These are phyloP conservation scores for Sebastes taczanowskii DNA, from an alignment of 2,797 vertebrate species.

Conservation along the genomic window DNA sequence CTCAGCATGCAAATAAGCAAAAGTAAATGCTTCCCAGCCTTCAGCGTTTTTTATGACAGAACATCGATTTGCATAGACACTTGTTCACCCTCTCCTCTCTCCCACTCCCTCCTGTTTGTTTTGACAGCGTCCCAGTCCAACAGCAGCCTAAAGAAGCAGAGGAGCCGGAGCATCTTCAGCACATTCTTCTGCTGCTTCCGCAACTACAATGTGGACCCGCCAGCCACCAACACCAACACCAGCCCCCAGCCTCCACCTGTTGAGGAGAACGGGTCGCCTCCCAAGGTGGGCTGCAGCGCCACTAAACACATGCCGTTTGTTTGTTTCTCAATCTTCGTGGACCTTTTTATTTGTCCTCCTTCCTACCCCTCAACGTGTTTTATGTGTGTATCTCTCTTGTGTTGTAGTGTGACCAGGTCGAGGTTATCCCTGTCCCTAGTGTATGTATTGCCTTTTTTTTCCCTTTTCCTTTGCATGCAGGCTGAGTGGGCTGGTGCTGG, in stretches of 20 bases:
- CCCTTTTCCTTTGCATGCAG: conserved; percentile 79
- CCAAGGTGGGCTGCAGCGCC: conserved; percentile 86
- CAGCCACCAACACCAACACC: conserved; percentile 85
- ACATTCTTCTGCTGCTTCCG: conserved; percentile 98
- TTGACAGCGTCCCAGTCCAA: conserved; percentile 90
- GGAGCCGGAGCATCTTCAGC: conserved; percentile 93
- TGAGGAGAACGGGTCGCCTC: conserved; percentile 96
- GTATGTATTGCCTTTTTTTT: conserved; percentile 90
- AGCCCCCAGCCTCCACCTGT: conserved; percentile 89
- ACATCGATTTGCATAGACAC: conserved; percentile 15
- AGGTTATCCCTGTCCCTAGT: conserved; percentile 96
- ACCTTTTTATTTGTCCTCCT: conserved; percentile 33
- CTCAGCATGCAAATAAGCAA: conserved; percentile 26
- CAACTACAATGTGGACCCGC: conserved; percentile 92
- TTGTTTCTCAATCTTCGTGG: conserved; percentile 5
- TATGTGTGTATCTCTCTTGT: conserved; percentile 76
- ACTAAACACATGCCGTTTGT: neutral
- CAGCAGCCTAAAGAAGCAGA: conserved; percentile 94
- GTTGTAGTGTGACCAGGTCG: conserved; percentile 96
- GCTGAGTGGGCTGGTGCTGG: conserved; percentile 67
- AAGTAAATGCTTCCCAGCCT: neutral
- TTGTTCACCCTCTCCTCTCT: conserved; percentile 15
- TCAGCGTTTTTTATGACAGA: conserved; percentile 10
- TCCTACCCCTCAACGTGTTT: conserved; percentile 69
- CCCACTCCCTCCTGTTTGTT: conserved; percentile 8